Percentiles rank a stretch among this genome's conserved stretches.
phyloP scores from a whole-genome alignment of 2,888 invertebrate genomes.

The Spisula subtruncata region DNA sequence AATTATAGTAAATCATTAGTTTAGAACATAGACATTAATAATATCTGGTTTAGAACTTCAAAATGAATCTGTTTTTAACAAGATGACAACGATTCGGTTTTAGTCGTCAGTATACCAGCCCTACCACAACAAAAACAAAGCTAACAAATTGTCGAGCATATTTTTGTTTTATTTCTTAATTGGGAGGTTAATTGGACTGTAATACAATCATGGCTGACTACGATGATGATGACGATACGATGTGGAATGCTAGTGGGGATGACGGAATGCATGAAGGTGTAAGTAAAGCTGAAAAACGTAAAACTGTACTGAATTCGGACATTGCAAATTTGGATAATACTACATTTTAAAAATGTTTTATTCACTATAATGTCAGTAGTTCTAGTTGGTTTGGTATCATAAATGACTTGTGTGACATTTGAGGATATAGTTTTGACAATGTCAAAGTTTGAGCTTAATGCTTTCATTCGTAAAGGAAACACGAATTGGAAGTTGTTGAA shows the following conservation, averaged over 20 bases:
- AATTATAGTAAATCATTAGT: too few species aligned
- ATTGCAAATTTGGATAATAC: background rate
- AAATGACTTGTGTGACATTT: background rate
- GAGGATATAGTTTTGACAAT: background rate
- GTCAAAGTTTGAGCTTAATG: background rate
- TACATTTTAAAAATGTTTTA: background rate
- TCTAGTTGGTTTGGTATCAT: too few species aligned
- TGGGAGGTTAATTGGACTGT: background rate
- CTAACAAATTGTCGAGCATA: background rate
- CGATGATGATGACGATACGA: conserved; percentile 70
- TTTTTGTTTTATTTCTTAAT: background rate
- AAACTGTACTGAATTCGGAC: background rate
- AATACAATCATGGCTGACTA: conserved; percentile 67
- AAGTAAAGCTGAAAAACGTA: background rate
- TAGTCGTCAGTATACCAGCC: too few species aligned
- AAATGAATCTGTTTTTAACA: too few species aligned
- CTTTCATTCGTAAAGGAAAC: background rate
- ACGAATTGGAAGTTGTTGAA: too few species aligned
- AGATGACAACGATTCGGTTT: too few species aligned
- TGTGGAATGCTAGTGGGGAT: conserved; percentile 71
- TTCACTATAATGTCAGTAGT: background rate
- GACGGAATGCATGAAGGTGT: conserved; percentile 65
- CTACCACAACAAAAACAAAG: too few species aligned
- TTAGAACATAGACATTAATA: too few species aligned
- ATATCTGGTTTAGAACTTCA: too few species aligned